phyloP scores from a whole-genome alignment of 1,140 invertebrate genomes.

The Bombus ignitus region DNA sequence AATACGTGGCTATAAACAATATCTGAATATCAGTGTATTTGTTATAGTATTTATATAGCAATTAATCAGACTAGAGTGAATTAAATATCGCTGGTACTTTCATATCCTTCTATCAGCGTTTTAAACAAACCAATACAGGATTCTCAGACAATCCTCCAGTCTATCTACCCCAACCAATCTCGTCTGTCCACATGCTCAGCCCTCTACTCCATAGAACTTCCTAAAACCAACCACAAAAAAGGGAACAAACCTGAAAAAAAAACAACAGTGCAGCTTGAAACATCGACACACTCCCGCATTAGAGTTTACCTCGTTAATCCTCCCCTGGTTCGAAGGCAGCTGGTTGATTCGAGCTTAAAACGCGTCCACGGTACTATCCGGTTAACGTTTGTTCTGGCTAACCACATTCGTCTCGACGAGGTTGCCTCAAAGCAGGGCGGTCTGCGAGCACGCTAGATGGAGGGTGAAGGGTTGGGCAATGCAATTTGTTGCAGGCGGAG shows the following conservation, averaged over 20 bases:
- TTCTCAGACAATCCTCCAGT: too few relatives aligned
- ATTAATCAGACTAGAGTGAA: too few relatives aligned
- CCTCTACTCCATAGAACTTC: neutral
- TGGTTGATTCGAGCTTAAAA: constrained; percentile 17
- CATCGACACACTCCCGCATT: neutral
- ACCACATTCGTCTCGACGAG: constrained; percentile 50
- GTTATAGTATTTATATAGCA: too few relatives aligned
- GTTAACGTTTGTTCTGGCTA: constrained; percentile 62
- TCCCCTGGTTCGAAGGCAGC: neutral
- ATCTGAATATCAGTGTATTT: too few relatives aligned
- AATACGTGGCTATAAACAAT: too few relatives aligned
- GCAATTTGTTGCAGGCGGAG: constrained; percentile 64
- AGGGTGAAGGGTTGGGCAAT: constrained; percentile 30
- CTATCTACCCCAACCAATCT: neutral
- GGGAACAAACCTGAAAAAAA: neutral
- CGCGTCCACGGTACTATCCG: constrained; percentile 25
- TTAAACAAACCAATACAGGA: too few relatives aligned
- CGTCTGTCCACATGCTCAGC: too few relatives aligned
- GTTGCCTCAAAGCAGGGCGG: neutral
- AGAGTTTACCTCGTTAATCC: constrained; percentile 43
- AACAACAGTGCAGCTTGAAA: neutral
- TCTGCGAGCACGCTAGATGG: neutral
- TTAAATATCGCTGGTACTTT: too few relatives aligned
- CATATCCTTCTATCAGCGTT: too few relatives aligned
- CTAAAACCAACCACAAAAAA: neutral